Evolutionary conservation across 2,113 vertebrate species (phyloP).

Genomic region (Amphiprion ocellaris): DNA sequence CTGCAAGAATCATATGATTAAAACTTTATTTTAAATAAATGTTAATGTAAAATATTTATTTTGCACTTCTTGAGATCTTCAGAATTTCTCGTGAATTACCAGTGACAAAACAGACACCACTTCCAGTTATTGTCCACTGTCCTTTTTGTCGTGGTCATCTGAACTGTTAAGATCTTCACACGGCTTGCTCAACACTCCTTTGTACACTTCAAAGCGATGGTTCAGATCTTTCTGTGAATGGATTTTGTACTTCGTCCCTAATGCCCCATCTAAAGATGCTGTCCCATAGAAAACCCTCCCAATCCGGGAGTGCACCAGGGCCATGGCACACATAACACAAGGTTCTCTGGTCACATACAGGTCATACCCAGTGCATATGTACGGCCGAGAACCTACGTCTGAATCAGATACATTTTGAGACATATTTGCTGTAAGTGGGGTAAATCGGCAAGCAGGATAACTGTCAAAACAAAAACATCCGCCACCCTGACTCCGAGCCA

Average conservation of each 20-base stretch:
- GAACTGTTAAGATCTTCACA: constrained; percentile 75
- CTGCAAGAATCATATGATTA: neutral
- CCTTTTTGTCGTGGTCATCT: neutral
- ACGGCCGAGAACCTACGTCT: constrained; percentile 69
- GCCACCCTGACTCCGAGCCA: constrained; percentile 87
- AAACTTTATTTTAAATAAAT: constrained; percentile 40
- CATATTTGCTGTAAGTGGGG: neutral
- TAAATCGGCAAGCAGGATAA: constrained; percentile 78
- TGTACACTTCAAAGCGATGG: constrained; percentile 90
- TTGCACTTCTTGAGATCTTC: neutral
- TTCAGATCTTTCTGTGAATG: constrained; percentile 88
- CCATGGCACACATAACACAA: constrained; percentile 93
- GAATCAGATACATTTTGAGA: neutral
- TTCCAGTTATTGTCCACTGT: neutral
- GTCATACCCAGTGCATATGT: constrained; percentile 91
- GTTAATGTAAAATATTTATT: neutral
- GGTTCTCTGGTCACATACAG: constrained; percentile 91
- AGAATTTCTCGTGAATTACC: too few species aligned
- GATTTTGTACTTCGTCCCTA: constrained; percentile 88
- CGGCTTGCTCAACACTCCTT: constrained; percentile 82
- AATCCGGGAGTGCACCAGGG: constrained; percentile 90
- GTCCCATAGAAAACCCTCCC: constrained; percentile 89
- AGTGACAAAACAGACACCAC: neutral
- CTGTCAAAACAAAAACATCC: constrained; percentile 79
- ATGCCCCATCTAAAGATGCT: constrained; percentile 81